A percentile compares a stretch with the other conserved stretches of the same genome.
These are phyloP conservation scores for Tursiops truncatus DNA, from an alignment of 2,113 vertebrate species.

Conservation along the genomic window DNA sequence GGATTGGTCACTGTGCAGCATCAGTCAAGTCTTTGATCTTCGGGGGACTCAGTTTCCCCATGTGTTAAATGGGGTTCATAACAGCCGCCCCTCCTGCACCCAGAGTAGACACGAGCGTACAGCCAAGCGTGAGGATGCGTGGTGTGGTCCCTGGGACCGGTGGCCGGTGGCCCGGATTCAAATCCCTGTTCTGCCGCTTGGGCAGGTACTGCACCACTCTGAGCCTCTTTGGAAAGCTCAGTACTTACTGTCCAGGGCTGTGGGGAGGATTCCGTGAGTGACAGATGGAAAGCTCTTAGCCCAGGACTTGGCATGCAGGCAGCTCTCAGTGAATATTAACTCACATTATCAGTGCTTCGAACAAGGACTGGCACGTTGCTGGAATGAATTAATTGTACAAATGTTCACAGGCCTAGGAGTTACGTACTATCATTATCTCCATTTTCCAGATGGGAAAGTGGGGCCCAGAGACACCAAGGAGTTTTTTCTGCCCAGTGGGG, in stretches of 20 bases:
- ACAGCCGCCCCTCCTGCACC: fast-evolving
- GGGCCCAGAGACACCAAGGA: background rate
- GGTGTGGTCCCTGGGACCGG: background rate
- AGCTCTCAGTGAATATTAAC: background rate
- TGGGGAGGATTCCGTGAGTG: fast-evolving
- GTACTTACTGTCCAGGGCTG: background rate
- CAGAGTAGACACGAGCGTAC: fast-evolving
- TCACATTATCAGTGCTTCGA: background rate
- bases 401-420: background rate
- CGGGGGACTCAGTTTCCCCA: background rate
- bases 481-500: background rate
- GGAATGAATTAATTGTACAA: background rate
- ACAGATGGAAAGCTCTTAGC: background rate
- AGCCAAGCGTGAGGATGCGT: fast-evolving
- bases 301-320: background rate
- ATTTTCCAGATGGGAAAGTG: background rate
- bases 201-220: fast-evolving
- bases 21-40: fast-evolving
- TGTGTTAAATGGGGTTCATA: background rate
- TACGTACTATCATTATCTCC: background rate
- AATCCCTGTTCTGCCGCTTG: background rate
- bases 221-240: background rate
- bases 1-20: fast-evolving
- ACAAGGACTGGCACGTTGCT: background rate
- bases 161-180: background rate